These are phyloP conservation scores for Sphyrna mokarran DNA, from an alignment of 2,113 vertebrate genomes.

Conservation along the genomic window DNA sequence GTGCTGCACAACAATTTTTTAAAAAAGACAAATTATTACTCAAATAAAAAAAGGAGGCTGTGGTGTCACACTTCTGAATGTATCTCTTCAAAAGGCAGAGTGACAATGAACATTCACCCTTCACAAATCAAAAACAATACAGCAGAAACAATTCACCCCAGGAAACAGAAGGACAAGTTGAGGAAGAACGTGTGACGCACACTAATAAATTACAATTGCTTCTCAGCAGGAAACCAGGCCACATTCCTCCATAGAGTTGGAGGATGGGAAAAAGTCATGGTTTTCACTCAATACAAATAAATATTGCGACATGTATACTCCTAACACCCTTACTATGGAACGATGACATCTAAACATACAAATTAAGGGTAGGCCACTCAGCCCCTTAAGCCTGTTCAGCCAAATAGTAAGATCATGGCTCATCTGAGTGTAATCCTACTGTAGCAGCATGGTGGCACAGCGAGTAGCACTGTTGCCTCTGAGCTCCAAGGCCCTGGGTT, in stretches of 20 bases:
- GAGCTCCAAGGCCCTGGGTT: no score
- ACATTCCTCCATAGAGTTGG: neutral
- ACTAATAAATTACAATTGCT: neutral
- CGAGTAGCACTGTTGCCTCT: no score
- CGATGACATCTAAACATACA: neutral
- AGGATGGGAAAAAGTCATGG: neutral
- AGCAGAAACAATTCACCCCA: neutral
- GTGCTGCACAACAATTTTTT: neutral
- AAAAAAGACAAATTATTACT: neutral
- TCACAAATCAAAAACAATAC: neutral
- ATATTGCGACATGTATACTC: neutral
- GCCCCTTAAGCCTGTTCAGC: no score
- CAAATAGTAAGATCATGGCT: no score
- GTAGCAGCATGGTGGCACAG: no score
- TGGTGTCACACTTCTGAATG: neutral
- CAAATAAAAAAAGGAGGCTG: neutral
- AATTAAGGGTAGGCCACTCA: no score
- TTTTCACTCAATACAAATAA: neutral
- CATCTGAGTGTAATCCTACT: no score
- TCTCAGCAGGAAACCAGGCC: neutral
- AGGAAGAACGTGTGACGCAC: neutral
- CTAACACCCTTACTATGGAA: neutral
- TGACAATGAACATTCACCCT: neutral
- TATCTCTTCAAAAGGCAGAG: neutral
- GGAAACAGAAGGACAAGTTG: conserved; percentile 1